Conservation (phyloP, 2,888 invertebrate species). For the Drosophila villosipedis region DNA sequence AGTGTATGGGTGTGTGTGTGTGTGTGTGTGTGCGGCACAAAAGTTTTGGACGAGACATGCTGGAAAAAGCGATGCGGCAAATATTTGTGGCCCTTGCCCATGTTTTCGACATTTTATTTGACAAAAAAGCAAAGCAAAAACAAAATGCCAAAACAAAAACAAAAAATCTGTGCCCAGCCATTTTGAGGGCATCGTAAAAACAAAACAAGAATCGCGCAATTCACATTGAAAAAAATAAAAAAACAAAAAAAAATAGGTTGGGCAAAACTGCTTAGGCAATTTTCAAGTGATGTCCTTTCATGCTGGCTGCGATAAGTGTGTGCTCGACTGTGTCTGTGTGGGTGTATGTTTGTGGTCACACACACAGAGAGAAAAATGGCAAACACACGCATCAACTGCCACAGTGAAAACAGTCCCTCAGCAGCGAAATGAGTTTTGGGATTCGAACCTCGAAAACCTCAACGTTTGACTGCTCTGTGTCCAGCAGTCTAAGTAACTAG, state of each 20-base stretch:
- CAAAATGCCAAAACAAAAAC: conserved; percentile 22
- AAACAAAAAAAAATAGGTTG: background rate
- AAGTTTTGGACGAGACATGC: conserved; percentile 60
- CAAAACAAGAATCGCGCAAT: conserved; percentile 54
- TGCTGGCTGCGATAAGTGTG: conserved; percentile 67
- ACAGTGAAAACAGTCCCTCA: conserved; percentile 24
- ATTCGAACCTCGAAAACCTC: conserved; percentile 4
- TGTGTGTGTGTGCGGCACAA: conserved; percentile 38
- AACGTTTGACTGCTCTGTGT: conserved; percentile 12
- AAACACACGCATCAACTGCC: conserved; percentile 50
- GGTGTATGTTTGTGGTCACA: conserved; percentile 23
- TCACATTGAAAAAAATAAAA: conserved; percentile 40
- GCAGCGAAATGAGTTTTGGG: conserved; percentile 32
- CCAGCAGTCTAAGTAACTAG: conserved; percentile 62
- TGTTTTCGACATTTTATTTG: conserved; percentile 58
- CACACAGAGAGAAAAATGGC: conserved; percentile 13
- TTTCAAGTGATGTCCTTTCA: conserved; percentile 79
- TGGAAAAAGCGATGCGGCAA: conserved; percentile 42
- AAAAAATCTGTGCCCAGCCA: conserved; percentile 36
- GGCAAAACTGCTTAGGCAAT: conserved; percentile 79
- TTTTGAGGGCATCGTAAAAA: conserved; percentile 64
- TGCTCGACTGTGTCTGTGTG: conserved; percentile 11
- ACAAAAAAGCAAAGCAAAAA: conserved; percentile 20
- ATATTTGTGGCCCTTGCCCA: conserved; percentile 40
- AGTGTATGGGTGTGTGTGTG: background rate